These are phyloP conservation scores for Sycophila sp. DNA, from an alignment of 1,140 invertebrate genomes.

Conservation along the genomic window DNA sequence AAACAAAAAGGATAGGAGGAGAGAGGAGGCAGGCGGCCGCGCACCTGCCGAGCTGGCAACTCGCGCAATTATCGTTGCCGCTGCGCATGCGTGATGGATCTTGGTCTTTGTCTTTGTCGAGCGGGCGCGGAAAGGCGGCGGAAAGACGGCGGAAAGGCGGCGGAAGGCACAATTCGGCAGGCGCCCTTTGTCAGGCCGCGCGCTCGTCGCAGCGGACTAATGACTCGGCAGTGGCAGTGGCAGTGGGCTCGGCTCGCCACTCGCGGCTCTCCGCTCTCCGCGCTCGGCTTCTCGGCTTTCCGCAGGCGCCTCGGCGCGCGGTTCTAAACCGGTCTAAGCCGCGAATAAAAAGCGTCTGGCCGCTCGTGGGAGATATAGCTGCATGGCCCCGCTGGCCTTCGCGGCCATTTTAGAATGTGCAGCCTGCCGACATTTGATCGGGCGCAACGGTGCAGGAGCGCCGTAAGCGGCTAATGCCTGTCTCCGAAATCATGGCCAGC, in stretches of 20 bases:
- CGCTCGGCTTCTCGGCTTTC: not conserved
- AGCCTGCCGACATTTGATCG: constrained; percentile 1
- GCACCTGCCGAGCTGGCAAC: constrained; percentile 6
- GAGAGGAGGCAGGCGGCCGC: not conserved
- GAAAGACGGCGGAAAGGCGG: no score
- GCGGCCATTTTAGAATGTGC: constrained; percentile 39
- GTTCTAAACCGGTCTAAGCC: constrained; percentile 35
- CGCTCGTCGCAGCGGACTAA: no score
- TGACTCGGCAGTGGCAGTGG: constrained; percentile 38
- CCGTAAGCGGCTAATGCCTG: no score
- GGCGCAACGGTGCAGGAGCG: no score
- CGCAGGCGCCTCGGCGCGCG: not conserved
- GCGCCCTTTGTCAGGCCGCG: not conserved
- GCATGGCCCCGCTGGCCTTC: constrained; percentile 1
- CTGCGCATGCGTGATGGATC: constrained; percentile 55
- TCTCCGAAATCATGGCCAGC: no score
- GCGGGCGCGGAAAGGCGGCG: no score
- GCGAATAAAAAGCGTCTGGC: constrained; percentile 6
- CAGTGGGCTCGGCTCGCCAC: constrained; percentile 16
- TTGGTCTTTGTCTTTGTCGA: no score
- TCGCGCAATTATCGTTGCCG: constrained; percentile 53
- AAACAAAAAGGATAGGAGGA: constrained; percentile 7
- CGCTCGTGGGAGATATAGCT: not conserved
- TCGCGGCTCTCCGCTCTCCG: not conserved
- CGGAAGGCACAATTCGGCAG: not conserved